phyloP scores from a whole-genome alignment of 2,888 invertebrate genomes.

The Mechanitis mazaeus region DNA sequence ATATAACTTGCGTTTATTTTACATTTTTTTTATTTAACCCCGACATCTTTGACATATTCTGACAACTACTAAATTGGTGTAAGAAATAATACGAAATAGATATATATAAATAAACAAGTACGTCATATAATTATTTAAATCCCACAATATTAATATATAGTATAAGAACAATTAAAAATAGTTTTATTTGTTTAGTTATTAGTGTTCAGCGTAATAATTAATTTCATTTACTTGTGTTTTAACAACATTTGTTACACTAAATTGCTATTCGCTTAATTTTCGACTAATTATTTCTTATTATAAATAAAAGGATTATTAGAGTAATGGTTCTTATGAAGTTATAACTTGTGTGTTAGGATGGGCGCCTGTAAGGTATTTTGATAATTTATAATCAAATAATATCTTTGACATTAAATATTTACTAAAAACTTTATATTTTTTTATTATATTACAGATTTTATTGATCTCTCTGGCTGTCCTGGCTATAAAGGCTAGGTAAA shows the following conservation, averaged over 20 bases:
- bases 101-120: too few relatives aligned
- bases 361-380: slow-evolving; percentile 14
- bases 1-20: too few relatives aligned
- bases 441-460: slow-evolving; percentile 8
- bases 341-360: slow-evolving; percentile 10
- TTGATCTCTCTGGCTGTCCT: slow-evolving; percentile 6
- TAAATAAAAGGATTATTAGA: slow-evolving; percentile 16
- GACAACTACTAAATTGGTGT: too few relatives aligned
- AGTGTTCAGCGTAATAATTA: slow-evolving; percentile 17
- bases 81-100: too few relatives aligned
- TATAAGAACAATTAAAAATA: too few relatives aligned
- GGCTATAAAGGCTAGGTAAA: slow-evolving; percentile 14
- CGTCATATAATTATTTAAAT: too few relatives aligned
- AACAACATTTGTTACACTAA: slow-evolving; percentile 32
- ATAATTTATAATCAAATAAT: not conserved
- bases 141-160: too few relatives aligned
- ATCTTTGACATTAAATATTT: too few relatives aligned
- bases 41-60: too few relatives aligned
- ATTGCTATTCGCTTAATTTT: slow-evolving; percentile 22
- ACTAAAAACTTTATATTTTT: too few relatives aligned
- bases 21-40: too few relatives aligned
- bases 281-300: slow-evolving; percentile 29
- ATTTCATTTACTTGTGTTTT: slow-evolving; percentile 16
- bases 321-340: not conserved
- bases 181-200: not conserved